A percentile compares a stretch with the other conserved stretches of the same genome.
Conservation (phyloP, 2,888 invertebrate genomes). For the Papilio demoleus region DNA sequence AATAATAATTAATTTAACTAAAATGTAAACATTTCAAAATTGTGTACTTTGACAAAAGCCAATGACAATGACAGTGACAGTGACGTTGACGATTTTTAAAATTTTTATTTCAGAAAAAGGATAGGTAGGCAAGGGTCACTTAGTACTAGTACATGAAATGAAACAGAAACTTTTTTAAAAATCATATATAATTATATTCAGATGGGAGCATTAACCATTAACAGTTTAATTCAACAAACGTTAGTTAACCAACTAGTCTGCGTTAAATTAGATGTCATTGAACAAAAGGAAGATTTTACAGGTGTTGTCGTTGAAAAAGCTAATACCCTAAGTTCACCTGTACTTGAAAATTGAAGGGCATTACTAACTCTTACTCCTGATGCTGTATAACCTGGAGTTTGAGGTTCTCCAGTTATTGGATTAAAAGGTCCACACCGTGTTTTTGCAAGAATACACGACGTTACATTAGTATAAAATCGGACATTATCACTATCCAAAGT, state of each 20-base stretch:
- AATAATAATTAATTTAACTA: background rate
- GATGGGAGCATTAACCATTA: background rate
- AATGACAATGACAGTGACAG: background rate
- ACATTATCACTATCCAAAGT: conserved; percentile 78
- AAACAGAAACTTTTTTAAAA: background rate
- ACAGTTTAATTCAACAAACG: conserved; percentile 58
- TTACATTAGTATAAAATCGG: conserved; percentile 85
- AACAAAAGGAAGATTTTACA: conserved; percentile 81
- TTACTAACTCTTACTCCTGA: conserved; percentile 74
- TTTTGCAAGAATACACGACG: conserved; percentile 86
- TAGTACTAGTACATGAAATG: background rate
- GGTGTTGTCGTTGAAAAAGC: conserved; percentile 80
- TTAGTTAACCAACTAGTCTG: conserved; percentile 80
- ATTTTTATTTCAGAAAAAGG: background rate
- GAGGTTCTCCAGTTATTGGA: conserved; percentile 86
- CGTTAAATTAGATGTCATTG: conserved; percentile 75
- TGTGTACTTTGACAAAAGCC: background rate
- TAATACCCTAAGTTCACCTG: conserved; percentile 81
- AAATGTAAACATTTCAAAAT: conserved; percentile 32
- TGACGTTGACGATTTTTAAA: background rate
- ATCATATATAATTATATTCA: background rate
- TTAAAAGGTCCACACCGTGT: conserved; percentile 85
- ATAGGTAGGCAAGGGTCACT: background rate
- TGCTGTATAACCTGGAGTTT: conserved; percentile 77
- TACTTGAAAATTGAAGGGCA: conserved; percentile 81